Evolutionary conservation across 1,140 invertebrate species (phyloP), one percentile per base, ranked within the genome.

Genomic region (Scaptomyza hsui): DNA sequence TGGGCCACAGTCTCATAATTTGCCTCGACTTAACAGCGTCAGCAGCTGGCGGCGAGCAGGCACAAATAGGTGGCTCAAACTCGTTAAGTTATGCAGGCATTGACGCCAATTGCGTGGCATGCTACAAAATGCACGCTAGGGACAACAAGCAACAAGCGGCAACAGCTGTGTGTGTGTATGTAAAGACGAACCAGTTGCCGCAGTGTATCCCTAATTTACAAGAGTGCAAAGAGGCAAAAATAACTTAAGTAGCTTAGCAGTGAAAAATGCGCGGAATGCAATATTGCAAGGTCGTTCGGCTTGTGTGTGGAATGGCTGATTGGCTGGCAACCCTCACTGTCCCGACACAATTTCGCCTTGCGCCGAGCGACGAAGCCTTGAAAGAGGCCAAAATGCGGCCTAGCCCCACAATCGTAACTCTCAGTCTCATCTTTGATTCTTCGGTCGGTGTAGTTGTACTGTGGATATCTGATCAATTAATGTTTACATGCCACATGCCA

Each of bases 31-130:
- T 12, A 52, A 26, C 18, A 16, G 45, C 45, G 18, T 29, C 15
- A 35, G 12, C 24, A 3, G 29, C n/a, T 4, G 21, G 16, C 18
- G 1, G 10, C 49, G 18, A 21, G 12, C 51, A 13, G 32, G 62
- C 67, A 52, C 37, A 55, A 72, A 51, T 48, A 57, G 42, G 67
- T 67, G 48, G 15, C 61, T 59, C 52, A 59, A 81, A 76, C 63
- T 82, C 64, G 73, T 72, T 75, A 79, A 79, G 78, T 79, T 73
- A 82, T 82, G 68, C 73, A 76, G 75, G 62, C 73, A 79, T 76
- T 76, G 68, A 81, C 76, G 72, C 72, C 72, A 78, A 75, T 60
- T 81, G 72, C 64, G 60, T 78, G 41, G 77, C 47, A 64, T 78
- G 65, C 76, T 52, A 69, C 62, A 78, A 78, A 78, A 74, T 74